A percentile compares a stretch with the other conserved stretches of the same genome.
Evolutionary conservation across 2,797 vertebrate genomes (phyloP).

Genomic region (Arrhamphus sclerolepis): DNA sequence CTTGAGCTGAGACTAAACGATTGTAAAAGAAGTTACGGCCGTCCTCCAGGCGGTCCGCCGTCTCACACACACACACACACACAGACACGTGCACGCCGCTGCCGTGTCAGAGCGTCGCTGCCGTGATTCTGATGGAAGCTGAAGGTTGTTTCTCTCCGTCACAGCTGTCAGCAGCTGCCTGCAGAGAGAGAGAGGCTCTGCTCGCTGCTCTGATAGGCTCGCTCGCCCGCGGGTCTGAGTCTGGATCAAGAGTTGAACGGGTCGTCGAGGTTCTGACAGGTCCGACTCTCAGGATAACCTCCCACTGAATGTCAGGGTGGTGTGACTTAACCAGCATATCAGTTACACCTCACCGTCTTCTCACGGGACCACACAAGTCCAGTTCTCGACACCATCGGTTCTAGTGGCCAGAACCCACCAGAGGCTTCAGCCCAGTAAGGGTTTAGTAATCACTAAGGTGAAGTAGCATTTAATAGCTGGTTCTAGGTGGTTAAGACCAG

Average conservation of each 20-base stretch:
- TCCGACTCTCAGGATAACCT: neutral
- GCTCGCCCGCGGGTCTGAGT: constrained; percentile 19
- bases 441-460: no score
- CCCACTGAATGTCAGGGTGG: no score
- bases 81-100: constrained; percentile 28
- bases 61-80: no score
- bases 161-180: constrained; percentile 88
- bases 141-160: constrained; percentile 99
- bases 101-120: constrained; percentile 82
- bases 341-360: no score
- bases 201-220: constrained; percentile 9
- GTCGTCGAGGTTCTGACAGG: neutral
- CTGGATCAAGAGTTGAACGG: neutral
- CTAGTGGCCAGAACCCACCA: no score
- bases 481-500: no score
- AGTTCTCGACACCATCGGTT: no score
- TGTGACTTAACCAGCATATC: no score
- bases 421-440: no score
- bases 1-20: constrained; percentile 99
- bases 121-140: constrained; percentile 94
- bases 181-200: constrained; percentile 81
- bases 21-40: constrained; percentile 99
- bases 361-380: no score
- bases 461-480: no score
- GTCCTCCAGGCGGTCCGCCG: constrained; percentile 97